These are phyloP conservation scores for Agrochola lota DNA, from an alignment of 2,888 invertebrate genomes.

Conservation along the genomic window DNA sequence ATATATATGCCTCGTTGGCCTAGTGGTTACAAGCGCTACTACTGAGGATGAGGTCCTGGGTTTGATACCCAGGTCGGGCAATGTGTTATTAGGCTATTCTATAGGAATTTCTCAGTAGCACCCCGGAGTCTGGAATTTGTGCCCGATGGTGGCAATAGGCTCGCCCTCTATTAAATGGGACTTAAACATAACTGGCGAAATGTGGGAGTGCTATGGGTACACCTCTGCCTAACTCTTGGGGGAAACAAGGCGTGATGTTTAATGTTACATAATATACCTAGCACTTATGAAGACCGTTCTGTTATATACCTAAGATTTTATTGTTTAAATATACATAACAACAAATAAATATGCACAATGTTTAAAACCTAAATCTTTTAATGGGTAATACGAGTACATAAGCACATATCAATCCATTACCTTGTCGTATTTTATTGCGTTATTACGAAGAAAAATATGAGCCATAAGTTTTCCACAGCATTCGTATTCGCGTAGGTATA, in stretches of 20 bases:
- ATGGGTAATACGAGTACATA: not conserved
- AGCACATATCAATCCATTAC: slow-evolving; percentile 4
- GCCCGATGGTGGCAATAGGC: too few species aligned
- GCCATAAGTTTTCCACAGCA: not conserved
- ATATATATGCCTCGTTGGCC: not conserved
- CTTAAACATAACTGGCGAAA: too few species aligned
- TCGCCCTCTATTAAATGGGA: too few species aligned
- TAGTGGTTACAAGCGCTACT: too few species aligned
- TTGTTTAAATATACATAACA: not conserved
- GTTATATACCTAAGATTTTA: not conserved
- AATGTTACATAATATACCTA: not conserved
- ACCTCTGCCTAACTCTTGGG: too few species aligned
- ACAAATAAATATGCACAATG: not conserved
- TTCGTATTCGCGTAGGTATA: slow-evolving; percentile 26
- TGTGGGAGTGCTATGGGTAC: too few species aligned
- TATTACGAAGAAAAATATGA: slow-evolving; percentile 20
- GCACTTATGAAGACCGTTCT: not conserved
- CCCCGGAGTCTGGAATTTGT: too few species aligned
- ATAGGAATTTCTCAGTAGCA: too few species aligned
- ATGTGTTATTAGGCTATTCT: too few species aligned
- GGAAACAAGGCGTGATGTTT: too few species aligned
- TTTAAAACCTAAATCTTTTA: not conserved
- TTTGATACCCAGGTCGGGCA: too few species aligned
- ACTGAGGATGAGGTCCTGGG: too few species aligned
- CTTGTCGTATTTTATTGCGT: slow-evolving; percentile 6